These are phyloP conservation scores for Drosophila picticornis DNA, from an alignment of 2,888 invertebrate species.

Conservation along the genomic window DNA sequence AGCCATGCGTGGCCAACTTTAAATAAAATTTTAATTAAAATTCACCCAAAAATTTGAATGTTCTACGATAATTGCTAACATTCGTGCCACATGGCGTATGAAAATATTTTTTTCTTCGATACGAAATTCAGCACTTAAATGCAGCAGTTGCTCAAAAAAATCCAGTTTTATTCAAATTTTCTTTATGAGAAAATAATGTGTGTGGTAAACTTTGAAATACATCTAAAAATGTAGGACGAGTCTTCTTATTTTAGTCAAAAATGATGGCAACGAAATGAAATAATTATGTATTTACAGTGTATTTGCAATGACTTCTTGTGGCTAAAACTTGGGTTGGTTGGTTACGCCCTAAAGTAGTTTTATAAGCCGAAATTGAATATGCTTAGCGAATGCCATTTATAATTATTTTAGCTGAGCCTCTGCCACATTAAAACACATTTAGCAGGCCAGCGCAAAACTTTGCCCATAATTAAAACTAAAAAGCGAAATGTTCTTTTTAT, in stretches of 20 bases:
- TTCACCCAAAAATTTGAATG: constrained; percentile 37
- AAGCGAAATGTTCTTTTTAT: constrained; percentile 67
- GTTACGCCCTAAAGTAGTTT: not conserved
- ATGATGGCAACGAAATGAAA: not conserved
- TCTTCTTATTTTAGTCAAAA: not conserved
- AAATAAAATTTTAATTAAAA: constrained; percentile 67
- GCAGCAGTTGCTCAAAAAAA: constrained; percentile 14
- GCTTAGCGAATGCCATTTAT: constrained; percentile 50
- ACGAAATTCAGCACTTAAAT: constrained; percentile 7
- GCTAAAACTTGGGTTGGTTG: not conserved
- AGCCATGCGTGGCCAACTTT: constrained; percentile 62
- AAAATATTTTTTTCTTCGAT: constrained; percentile 8
- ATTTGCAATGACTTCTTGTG: not conserved
- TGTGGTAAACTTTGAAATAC: not conserved
- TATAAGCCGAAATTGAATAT: constrained; percentile 2
- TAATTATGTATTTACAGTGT: not conserved
- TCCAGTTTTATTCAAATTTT: constrained; percentile 5
- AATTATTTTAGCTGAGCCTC: constrained; percentile 53
- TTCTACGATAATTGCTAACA: constrained; percentile 13
- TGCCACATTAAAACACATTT: constrained; percentile 63
- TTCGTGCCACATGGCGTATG: constrained; percentile 62
- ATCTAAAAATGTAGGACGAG: not conserved
- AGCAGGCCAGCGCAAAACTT: constrained; percentile 65
- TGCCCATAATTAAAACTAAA: constrained; percentile 73
- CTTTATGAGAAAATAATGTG: not conserved